These are phyloP conservation scores for Euwallacea similis DNA, from an alignment of 1,140 invertebrate species.

Conservation along the genomic window DNA sequence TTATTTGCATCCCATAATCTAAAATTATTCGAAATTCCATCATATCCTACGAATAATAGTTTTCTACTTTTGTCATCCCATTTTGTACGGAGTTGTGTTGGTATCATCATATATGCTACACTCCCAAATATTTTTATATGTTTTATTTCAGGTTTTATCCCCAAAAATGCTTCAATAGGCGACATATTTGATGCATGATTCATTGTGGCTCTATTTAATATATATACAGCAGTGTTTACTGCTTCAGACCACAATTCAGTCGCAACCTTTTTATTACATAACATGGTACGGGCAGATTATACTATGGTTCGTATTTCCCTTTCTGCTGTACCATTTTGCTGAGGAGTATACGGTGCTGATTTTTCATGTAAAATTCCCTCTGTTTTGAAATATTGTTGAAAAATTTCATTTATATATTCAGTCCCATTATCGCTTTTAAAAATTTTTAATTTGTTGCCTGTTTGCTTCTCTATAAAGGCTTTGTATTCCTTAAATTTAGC, in stretches of 20 bases:
- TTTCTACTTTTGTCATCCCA: slow-evolving; percentile 49
- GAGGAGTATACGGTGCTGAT: slow-evolving; percentile 46
- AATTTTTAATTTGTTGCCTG: slow-evolving; percentile 46
- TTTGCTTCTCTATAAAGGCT: slow-evolving; percentile 45
- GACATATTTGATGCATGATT: background rate
- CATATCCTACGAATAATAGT: slow-evolving; percentile 52
- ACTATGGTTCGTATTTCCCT: slow-evolving; percentile 51
- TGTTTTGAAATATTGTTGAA: slow-evolving; percentile 30
- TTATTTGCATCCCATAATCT: slow-evolving; percentile 40
- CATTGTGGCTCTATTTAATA: slow-evolving; percentile 48
- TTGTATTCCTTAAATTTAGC: slow-evolving; percentile 47
- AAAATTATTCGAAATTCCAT: slow-evolving; percentile 25
- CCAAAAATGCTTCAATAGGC: slow-evolving; percentile 36
- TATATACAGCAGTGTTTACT: slow-evolving; percentile 52
- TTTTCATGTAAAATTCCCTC: slow-evolving; percentile 8
- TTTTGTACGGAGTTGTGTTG: slow-evolving; percentile 50
- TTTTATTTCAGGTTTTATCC: slow-evolving; percentile 53
- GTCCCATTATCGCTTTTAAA: slow-evolving; percentile 51
- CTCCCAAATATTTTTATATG: slow-evolving; percentile 55
- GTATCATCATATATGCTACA: slow-evolving; percentile 49
- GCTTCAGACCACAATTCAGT: slow-evolving; percentile 53
- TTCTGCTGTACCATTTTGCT: slow-evolving; percentile 54
- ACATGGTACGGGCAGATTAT: slow-evolving; percentile 49
- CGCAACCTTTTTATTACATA: slow-evolving; percentile 45
- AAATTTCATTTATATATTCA: slow-evolving; percentile 48